These are phyloP conservation scores for Willowsia nigromaculata DNA, from an alignment of 2,888 invertebrate species.

Conservation along the genomic window DNA sequence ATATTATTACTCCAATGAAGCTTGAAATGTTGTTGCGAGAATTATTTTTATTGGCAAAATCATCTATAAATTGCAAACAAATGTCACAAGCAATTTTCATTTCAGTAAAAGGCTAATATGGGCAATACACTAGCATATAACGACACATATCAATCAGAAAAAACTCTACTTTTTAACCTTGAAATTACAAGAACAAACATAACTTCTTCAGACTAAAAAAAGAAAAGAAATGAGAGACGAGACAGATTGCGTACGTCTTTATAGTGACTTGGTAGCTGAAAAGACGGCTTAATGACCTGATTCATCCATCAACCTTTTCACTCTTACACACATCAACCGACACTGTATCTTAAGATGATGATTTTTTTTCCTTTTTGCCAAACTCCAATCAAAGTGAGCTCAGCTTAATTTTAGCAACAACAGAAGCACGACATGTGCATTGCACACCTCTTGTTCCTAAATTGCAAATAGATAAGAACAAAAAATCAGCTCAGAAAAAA, in stretches of 20 bases:
- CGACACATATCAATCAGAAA: no score
- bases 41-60: no score
- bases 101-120: no score
- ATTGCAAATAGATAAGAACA: background rate
- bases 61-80: no score
- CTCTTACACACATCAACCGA: background rate
- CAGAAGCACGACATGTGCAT: conserved; percentile 12
- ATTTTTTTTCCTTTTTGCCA: background rate
- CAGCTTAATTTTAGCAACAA: background rate
- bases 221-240: no score
- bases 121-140: no score
- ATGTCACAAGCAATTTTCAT: no score
- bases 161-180: background rate
- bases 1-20: no score
- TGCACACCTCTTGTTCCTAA: conserved; percentile 18
- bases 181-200: background rate
- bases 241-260: background rate
- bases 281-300: background rate
- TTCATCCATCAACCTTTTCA: background rate
- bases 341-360: background rate
- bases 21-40: no score
- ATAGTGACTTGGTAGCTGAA: background rate
- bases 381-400: background rate
- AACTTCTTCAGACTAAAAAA: no score
- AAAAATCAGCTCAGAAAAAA: background rate